Conservation (phyloP, 2,113 vertebrate genomes). For the Erythrocebus patas region DNA sequence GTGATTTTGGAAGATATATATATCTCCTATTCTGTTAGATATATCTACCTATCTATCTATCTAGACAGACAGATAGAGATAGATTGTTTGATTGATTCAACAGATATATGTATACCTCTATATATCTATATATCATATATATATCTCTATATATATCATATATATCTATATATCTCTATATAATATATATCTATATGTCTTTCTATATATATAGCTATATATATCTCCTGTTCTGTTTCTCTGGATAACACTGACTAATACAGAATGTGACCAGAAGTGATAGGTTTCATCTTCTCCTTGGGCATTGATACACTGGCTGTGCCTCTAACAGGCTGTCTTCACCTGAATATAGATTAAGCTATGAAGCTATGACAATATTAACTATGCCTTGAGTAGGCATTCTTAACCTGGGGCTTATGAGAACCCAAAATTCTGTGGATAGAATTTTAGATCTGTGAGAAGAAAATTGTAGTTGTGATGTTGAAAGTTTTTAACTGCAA, state of each 20-base stretch:
- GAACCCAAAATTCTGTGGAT: background rate
- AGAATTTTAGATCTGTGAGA: background rate
- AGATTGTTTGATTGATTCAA: no score
- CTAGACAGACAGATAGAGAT: no score
- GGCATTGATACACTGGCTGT: background rate
- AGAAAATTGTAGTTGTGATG: background rate
- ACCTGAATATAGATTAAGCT: background rate
- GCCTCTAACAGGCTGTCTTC: background rate
- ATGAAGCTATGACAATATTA: background rate
- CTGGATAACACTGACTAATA: background rate
- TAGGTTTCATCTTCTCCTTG: background rate
- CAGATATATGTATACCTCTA: no score
- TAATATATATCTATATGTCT: no score
- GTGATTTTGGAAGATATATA: no score
- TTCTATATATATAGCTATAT: background rate
- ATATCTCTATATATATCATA: no score
- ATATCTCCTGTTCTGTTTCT: background rate
- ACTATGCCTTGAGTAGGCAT: background rate
- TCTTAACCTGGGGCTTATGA: background rate
- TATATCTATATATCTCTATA: no score
- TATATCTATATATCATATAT: no score
- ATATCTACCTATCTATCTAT: no score
- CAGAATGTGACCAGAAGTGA: background rate
- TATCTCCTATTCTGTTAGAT: no score
- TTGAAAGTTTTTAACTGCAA: background rate